These are phyloP conservation scores for Steinernema feltiae DNA, from an alignment of 1,140 invertebrate species.

Conservation along the genomic window DNA sequence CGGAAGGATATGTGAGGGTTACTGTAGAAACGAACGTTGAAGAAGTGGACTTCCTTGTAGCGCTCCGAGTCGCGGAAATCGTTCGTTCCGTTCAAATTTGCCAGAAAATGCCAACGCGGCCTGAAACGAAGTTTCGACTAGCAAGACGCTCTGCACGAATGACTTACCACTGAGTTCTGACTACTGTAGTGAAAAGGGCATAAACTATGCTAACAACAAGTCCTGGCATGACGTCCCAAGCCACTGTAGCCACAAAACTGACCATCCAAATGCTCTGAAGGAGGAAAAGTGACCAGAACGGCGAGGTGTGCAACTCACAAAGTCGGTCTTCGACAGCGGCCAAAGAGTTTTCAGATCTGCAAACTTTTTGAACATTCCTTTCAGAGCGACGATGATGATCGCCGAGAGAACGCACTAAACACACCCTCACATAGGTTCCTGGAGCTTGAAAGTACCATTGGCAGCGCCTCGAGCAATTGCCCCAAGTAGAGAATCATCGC, in stretches of 20 bases:
- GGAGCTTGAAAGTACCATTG: constrained; percentile 57
- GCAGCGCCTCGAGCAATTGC: constrained; percentile 39
- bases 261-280: constrained; percentile 51
- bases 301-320: constrained; percentile 25
- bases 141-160: background rate
- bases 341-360: constrained; percentile 46
- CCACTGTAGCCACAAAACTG: constrained; percentile 49
- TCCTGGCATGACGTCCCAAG: constrained; percentile 50
- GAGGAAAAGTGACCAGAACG: constrained; percentile 10
- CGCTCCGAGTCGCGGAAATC: constrained; percentile 54
- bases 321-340: constrained; percentile 57
- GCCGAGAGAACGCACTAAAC: constrained; percentile 51
- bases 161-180: constrained; percentile 36
- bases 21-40: constrained; percentile 34
- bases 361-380: constrained; percentile 52
- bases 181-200: constrained; percentile 53
- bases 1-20: background rate
- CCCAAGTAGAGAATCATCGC: constrained; percentile 52
- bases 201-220: constrained; percentile 46
- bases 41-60: constrained; percentile 42
- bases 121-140: constrained; percentile 11
- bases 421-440: constrained; percentile 72
- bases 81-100: constrained; percentile 48
- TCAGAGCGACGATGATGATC: constrained; percentile 51
- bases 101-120: constrained; percentile 56